Base-by-base conservation (phyloP, 2,113 vertebrate species). In the Regulus satrapa region DNA sequence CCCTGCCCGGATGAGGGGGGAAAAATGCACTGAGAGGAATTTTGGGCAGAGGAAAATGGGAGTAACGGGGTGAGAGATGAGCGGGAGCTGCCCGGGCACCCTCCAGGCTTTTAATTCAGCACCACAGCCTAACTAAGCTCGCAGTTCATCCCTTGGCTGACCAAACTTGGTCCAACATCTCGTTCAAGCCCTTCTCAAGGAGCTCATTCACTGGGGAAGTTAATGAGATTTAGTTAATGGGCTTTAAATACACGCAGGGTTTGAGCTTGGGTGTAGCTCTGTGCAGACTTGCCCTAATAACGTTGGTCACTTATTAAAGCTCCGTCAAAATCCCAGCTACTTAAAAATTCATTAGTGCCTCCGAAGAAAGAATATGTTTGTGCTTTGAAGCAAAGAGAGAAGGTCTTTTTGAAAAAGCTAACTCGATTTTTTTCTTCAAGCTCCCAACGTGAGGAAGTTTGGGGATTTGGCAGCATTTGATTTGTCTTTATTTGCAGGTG, bases 201-300 rank as follows among this genome's bases (percentile, higher is more conserved):
- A 85, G 91, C 89, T 95, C 87, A 89, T 97, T 94, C 77, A 58
- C 84, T 61, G 74, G 18, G 69, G 84, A 79, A 34, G 73, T 85
- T 95, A 96, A 95, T 96, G 95, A 93, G 96, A 90, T 97, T 96
- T 95, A 69, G 59, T 59, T 97, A 92, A 96, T 94, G 74, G 92
- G 91, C 93, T 95, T 95, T 91, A 81, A 91, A 89, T 94, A 76
- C 87, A 19, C 1, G 2, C 48, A 36, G 68, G 76, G 77, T 84
- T 87, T 91, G 77, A 95, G 89, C 89, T 82, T 3, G 10, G 75
- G n/a, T n/a, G n/a, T n/a, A n/a, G n/a, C 68, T 67, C 75, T 95
- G 91, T 92, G 85, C 10, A 46, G 95, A 61, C 94, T 79, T 94
- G 95, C 74, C 85, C 52, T 75, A 87, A 88, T 58, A 64, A 58